phyloP scores from a whole-genome alignment of 2,797 vertebrate genomes.

The Enteromius thamalakanensis region DNA sequence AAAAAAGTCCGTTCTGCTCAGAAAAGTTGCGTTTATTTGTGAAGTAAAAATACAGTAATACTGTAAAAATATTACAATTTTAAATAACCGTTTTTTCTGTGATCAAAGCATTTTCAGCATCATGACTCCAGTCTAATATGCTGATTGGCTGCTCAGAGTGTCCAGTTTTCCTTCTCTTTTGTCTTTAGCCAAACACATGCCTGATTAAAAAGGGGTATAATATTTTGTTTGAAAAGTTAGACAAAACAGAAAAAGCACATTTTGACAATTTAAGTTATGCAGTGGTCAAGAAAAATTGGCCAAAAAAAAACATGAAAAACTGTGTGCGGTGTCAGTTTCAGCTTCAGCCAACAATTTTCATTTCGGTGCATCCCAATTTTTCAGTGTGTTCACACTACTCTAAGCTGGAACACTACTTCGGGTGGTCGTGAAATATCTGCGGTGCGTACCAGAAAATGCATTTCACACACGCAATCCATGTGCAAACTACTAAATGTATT shows the following conservation, averaged over 20 bases:
- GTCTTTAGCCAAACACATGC: background rate
- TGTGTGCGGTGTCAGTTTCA: background rate
- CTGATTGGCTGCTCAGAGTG: background rate
- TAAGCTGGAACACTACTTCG: background rate
- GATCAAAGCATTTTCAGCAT: background rate
- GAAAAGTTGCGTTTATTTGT: background rate
- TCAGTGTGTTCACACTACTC: background rate
- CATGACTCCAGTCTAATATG: background rate
- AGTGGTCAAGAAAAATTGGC: background rate
- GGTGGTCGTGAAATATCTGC: background rate
- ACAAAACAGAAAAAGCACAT: background rate
- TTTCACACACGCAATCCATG: background rate
- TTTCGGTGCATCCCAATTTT: background rate
- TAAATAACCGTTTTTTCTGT: background rate
- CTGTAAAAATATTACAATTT: background rate
- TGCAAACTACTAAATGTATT: constrained; percentile 18
- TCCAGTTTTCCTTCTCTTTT: background rate
- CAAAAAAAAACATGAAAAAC: background rate
- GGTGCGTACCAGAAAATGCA: background rate
- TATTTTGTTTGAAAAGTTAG: background rate
- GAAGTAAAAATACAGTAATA: background rate
- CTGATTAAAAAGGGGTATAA: background rate
- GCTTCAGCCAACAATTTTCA: background rate
- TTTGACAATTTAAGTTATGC: background rate
- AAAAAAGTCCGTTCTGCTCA: background rate